Evolutionary conservation across 2,797 vertebrate species (phyloP).

Genomic region (Adrianichthys oophorus): DNA sequence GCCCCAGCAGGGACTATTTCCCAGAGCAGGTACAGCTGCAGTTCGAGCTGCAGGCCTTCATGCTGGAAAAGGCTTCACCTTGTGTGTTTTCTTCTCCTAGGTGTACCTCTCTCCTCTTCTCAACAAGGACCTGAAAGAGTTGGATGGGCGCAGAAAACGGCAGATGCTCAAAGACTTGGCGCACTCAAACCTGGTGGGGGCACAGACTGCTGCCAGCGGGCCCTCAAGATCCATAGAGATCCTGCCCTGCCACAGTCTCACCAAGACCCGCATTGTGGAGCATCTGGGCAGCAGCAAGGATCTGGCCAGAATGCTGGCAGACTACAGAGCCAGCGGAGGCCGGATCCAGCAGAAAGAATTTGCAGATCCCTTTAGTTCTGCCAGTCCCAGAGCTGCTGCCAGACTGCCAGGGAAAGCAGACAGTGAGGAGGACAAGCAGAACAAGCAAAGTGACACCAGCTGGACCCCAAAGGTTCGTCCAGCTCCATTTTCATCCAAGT

Average conservation of each 20-base stretch:
- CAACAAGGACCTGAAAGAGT: conserved; percentile 91
- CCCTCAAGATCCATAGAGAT: conserved; percentile 77
- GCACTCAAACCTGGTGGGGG: conserved; percentile 56
- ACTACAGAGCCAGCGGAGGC: conserved; percentile 93
- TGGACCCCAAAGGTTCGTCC: conserved; percentile 88
- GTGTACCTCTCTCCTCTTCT: conserved; percentile 93
- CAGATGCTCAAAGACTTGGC: conserved; percentile 89
- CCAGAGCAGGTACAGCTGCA: conserved; percentile 77
- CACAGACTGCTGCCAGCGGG: conserved; percentile 76
- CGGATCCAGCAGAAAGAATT: conserved; percentile 84
- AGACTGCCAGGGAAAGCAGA: conserved; percentile 79
- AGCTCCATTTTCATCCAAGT: not conserved
- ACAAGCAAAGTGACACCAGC: conserved; percentile 76
- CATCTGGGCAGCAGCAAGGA: conserved; percentile 83
- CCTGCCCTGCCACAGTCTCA: conserved; percentile 87
- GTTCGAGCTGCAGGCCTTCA: not conserved
- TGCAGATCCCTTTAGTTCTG: conserved; percentile 79
- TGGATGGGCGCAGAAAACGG: conserved; percentile 89
- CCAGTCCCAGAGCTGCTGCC: conserved; percentile 25
- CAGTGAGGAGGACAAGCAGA: conserved; percentile 85
- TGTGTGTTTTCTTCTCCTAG: conserved; percentile 40
- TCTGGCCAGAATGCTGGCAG: conserved; percentile 90
- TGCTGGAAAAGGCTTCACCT: not conserved
- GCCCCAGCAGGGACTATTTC: conserved; percentile 95
- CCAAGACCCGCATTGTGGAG: conserved; percentile 87